Evolutionary conservation across 2,113 vertebrate genomes (phyloP).

Genomic region (Scomber colias): DNA sequence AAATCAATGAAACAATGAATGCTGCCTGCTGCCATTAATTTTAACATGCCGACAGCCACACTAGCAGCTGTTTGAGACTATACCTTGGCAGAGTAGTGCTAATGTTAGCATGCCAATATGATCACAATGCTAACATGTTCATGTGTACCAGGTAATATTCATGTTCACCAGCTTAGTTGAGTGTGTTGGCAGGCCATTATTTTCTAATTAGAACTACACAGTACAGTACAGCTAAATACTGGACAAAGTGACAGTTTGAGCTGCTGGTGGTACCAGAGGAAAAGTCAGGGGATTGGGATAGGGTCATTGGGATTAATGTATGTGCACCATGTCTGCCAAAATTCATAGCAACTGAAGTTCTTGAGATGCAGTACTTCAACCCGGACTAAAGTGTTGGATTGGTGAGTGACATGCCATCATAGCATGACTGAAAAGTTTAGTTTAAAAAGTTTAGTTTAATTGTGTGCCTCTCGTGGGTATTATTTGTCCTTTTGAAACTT

Average conservation of each 20-base stretch:
- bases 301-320: not conserved
- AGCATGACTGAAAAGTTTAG: constrained; percentile 1
- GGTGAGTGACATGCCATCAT: no score
- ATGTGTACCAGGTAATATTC: no score
- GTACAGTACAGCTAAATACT: not conserved
- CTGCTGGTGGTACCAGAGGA: not conserved
- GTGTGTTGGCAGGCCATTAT: not conserved
- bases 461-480: constrained; percentile 4
- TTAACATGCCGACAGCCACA: not conserved
- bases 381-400: not conserved
- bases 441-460: constrained; percentile 13
- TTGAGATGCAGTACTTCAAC: not conserved
- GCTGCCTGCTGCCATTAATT: not conserved
- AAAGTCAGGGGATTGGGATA: not conserved
- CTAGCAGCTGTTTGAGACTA: no score
- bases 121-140: not conserved
- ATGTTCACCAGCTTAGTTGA: not conserved
- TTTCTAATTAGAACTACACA: not conserved
- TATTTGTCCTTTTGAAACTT: constrained; percentile 2
- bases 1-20: not conserved
- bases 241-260: no score
- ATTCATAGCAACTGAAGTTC: no score
- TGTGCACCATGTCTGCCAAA: not conserved
- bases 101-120: not conserved
- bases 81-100: no score